phyloP scores from a whole-genome alignment of 2,888 invertebrate species.

The Elmis aenea region DNA sequence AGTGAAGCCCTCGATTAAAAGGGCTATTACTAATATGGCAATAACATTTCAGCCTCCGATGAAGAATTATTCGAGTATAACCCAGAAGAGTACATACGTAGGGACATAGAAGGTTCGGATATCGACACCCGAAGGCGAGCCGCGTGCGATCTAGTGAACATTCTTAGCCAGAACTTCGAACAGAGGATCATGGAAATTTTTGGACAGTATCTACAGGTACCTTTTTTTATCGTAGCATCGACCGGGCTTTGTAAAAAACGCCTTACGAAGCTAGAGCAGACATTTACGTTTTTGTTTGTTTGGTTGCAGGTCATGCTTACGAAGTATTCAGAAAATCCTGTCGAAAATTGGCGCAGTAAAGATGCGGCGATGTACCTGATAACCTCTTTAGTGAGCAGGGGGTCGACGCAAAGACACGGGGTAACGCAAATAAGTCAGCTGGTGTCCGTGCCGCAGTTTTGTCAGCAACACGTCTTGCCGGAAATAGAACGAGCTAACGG shows the following conservation, averaged over 20 bases:
- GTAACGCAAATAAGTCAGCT: slow-evolving; percentile 87
- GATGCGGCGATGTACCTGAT: slow-evolving; percentile 96
- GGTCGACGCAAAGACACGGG: slow-evolving; percentile 82
- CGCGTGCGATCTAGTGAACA: slow-evolving; percentile 94
- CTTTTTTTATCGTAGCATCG: too few relatives aligned
- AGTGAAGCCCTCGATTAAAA: slow-evolving; percentile 15
- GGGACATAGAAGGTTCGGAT: slow-evolving; percentile 98
- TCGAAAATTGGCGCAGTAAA: slow-evolving; percentile 84
- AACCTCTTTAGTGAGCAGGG: slow-evolving; percentile 88
- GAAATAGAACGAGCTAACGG: slow-evolving; percentile 74
- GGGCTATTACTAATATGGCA: neutral
- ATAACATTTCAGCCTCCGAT: slow-evolving; percentile 65
- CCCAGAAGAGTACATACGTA: slow-evolving; percentile 92
- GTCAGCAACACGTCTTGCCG: slow-evolving; percentile 76
- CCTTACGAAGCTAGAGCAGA: slow-evolving; percentile 3
- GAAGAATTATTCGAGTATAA: slow-evolving; percentile 97
- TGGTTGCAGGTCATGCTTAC: slow-evolving; percentile 62
- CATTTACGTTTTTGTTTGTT: slow-evolving; percentile 3
- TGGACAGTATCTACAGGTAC: slow-evolving; percentile 77
- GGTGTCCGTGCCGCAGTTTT: slow-evolving; percentile 87
- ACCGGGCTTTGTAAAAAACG: slow-evolving; percentile 1
- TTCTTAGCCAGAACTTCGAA: slow-evolving; percentile 84
- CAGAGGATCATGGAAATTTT: slow-evolving; percentile 82
- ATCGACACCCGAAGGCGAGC: slow-evolving; percentile 93
- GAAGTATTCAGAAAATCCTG: slow-evolving; percentile 72